Conservation (phyloP, 1,140 invertebrate species). For the Ephestia elutella region DNA sequence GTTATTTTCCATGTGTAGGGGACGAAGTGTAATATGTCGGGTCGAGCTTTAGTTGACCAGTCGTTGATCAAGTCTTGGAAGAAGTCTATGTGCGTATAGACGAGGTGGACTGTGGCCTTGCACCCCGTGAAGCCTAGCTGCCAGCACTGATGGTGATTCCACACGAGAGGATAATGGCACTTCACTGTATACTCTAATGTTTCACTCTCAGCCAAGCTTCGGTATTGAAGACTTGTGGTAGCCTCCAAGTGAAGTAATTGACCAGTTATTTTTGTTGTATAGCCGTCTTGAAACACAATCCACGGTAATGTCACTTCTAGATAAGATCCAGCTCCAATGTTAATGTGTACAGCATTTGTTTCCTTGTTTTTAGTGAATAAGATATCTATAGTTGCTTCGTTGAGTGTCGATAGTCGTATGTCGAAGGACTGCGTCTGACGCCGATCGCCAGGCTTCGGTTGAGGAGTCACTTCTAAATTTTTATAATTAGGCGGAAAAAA, state of each 20-base stretch:
- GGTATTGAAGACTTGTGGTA: conserved; percentile 94
- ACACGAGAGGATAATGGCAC: conserved; percentile 91
- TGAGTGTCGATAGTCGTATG: conserved; percentile 90
- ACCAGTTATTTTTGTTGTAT: conserved; percentile 92
- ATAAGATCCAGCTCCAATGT: conserved; percentile 94
- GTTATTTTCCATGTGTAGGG: conserved; percentile 98
- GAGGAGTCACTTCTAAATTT: conserved; percentile 82
- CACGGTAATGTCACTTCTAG: conserved; percentile 96
- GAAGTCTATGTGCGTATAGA: conserved; percentile 96
- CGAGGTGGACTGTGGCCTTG: conserved; percentile 93
- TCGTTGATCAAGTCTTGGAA: conserved; percentile 97
- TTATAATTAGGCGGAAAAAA: conserved; percentile 96
- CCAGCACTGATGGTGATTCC: conserved; percentile 98
- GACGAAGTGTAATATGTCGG: conserved; percentile 95
- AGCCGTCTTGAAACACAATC: conserved; percentile 90
- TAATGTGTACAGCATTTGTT: conserved; percentile 97
- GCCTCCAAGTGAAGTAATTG: conserved; percentile 95
- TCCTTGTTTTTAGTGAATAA: conserved; percentile 97
- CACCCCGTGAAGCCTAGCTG: conserved; percentile 91
- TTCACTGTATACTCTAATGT: conserved; percentile 93
- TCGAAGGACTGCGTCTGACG: conserved; percentile 94
- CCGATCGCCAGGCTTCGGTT: conserved; percentile 89
- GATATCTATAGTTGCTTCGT: conserved; percentile 95
- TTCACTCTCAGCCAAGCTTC: conserved; percentile 94
- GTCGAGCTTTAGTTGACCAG: conserved; percentile 92